Conservation (phyloP, 2,888 invertebrate species). For the Aplocera efformata region DNA sequence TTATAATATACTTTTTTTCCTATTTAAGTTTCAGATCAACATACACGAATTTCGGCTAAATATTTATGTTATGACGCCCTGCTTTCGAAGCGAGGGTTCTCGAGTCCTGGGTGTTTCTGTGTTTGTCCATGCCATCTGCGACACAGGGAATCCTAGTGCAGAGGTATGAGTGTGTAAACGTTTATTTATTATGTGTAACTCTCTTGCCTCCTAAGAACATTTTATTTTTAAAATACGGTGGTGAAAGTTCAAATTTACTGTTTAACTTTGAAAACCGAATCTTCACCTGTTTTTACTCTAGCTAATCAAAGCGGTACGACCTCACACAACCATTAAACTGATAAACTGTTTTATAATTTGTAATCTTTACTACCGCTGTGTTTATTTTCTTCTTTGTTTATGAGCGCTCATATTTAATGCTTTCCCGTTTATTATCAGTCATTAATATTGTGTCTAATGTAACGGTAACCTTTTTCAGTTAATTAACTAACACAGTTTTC, state of each 20-base stretch:
- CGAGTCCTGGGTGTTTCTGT: too few relatives aligned
- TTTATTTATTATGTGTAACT: too few relatives aligned
- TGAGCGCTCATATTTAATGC: slow-evolving; percentile 27
- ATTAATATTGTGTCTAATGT: slow-evolving; percentile 13
- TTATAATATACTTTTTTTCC: too few relatives aligned
- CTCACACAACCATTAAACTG: slow-evolving; percentile 53
- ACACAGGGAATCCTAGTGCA: too few relatives aligned
- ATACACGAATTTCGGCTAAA: too few relatives aligned
- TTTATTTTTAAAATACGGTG: too few relatives aligned
- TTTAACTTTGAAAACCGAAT: not conserved
- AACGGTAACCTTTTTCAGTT: slow-evolving; percentile 2
- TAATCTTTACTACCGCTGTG: slow-evolving; percentile 42
- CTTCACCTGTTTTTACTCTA: not conserved
- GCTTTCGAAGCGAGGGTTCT: too few relatives aligned
- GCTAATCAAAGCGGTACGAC: slow-evolving; percentile 55
- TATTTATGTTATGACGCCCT: too few relatives aligned
- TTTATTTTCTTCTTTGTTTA: slow-evolving; percentile 47
- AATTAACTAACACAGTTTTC: not conserved
- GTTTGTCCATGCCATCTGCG: too few relatives aligned
- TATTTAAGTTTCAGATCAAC: too few relatives aligned
- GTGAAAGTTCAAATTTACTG: not conserved
- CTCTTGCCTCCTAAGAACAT: too few relatives aligned
- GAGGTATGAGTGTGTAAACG: too few relatives aligned
- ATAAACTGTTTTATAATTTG: slow-evolving; percentile 58
- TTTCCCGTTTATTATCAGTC: slow-evolving; percentile 15